Conservation (phyloP, 2,113 vertebrate species). For the Indicator indicator region DNA sequence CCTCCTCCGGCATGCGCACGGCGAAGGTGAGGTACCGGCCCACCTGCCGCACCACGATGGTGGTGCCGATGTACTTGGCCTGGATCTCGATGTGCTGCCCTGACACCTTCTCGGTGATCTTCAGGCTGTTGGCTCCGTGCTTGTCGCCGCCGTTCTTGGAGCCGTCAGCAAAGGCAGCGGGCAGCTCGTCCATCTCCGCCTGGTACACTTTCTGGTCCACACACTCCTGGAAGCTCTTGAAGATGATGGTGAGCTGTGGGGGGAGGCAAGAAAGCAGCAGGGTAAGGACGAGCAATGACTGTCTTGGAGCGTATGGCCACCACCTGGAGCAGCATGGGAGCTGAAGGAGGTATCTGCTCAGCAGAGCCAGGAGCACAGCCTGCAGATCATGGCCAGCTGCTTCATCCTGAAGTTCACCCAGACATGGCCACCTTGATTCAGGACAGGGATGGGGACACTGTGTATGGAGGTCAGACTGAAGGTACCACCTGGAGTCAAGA, state of each 20-base stretch:
- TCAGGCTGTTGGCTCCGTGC: slow-evolving; percentile 89
- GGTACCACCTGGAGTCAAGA: too few species aligned
- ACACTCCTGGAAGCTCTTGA: slow-evolving; percentile 96
- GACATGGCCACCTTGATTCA: neutral
- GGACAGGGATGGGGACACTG: neutral
- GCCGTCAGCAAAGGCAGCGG: slow-evolving; percentile 90
- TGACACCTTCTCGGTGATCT: slow-evolving; percentile 90
- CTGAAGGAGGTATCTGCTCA: neutral
- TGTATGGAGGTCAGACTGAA: too few species aligned
- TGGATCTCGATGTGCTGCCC: slow-evolving; percentile 97
- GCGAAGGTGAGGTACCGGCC: slow-evolving; percentile 96
- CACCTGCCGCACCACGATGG: slow-evolving; percentile 94
- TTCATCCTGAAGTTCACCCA: neutral
- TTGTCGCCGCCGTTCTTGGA: slow-evolving; percentile 94
- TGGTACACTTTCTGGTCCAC: slow-evolving; percentile 98
- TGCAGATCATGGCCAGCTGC: neutral
- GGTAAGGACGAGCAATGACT: neutral
- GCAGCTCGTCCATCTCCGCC: slow-evolving; percentile 93
- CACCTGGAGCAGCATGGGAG: accelerated
- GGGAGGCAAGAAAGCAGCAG: neutral
- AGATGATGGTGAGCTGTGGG: slow-evolving; percentile 94
- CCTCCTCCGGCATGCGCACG: slow-evolving; percentile 93
- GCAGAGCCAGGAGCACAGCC: accelerated
- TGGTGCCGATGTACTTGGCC: slow-evolving; percentile 95
- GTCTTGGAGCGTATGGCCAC: neutral